These are phyloP conservation scores for Burhinus bistriatus DNA, from an alignment of 2,113 vertebrate species.

Conservation along the genomic window DNA sequence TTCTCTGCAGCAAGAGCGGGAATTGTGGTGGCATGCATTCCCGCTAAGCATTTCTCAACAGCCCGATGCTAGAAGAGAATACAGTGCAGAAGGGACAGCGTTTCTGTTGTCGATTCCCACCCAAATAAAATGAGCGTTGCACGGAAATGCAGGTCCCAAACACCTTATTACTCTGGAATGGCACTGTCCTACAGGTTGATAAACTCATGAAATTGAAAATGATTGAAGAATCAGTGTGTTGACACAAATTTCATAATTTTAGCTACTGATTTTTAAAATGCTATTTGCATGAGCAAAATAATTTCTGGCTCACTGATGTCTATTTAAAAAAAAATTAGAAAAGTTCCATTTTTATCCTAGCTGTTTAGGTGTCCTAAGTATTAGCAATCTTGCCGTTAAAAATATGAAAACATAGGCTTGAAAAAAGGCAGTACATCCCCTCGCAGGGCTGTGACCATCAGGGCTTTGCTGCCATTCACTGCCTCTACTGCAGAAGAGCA, in stretches of 20 bases:
- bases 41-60: not conserved
- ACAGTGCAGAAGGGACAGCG: accelerated
- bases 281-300: not conserved
- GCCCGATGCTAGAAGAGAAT: accelerated
- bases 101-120: no score
- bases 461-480: not conserved
- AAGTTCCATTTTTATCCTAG: not conserved
- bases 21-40: accelerated
- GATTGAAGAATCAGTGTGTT: not conserved
- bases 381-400: not conserved
- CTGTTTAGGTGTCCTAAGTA: not conserved
- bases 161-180: accelerated
- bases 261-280: not conserved
- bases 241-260: not conserved
- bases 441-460: not conserved
- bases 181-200: not conserved
- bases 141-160: not conserved
- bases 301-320: not conserved
- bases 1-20: not conserved
- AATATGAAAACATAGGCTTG: no score
- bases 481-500: not conserved
- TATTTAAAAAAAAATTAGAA: not conserved
- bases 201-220: not conserved
- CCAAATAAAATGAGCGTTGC: no score
- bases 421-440: not conserved